These are phyloP conservation scores for Pyrrhosoma nymphula DNA, from an alignment of 2,888 invertebrate genomes.

Conservation along the genomic window DNA sequence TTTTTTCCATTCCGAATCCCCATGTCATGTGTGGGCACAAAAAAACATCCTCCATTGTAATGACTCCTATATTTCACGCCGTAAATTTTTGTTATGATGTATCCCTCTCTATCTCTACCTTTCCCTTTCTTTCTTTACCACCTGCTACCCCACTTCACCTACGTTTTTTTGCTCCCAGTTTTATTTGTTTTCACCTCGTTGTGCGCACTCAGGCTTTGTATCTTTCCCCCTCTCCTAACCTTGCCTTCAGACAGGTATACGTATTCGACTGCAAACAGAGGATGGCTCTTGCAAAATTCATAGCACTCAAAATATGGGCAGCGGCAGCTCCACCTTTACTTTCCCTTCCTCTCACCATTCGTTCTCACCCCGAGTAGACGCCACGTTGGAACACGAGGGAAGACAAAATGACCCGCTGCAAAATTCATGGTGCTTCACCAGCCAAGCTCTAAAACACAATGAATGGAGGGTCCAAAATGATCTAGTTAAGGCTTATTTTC, in stretches of 20 bases:
- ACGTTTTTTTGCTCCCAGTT: neutral
- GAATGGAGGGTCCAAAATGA: neutral
- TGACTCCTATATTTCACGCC: neutral
- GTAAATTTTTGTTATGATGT: neutral
- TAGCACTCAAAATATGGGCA: slow-evolving; percentile 4
- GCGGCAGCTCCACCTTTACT: neutral
- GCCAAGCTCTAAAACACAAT: neutral
- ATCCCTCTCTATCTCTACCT: neutral
- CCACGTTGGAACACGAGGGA: neutral
- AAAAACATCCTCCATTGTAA: too few relatives aligned
- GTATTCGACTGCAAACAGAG: slow-evolving; percentile 30
- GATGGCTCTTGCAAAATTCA: slow-evolving; percentile 16
- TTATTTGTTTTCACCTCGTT: slow-evolving; percentile 3
- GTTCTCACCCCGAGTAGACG: neutral
- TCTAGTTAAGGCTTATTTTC: slow-evolving; percentile 9
- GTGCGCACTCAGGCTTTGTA: neutral
- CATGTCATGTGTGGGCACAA: too few relatives aligned
- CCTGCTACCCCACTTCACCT: neutral
- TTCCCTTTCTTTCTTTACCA: neutral
- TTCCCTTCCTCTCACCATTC: neutral
- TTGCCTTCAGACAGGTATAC: neutral
- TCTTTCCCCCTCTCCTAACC: neutral
- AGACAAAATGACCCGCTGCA: slow-evolving; percentile 16
- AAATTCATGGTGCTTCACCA: slow-evolving; percentile 8
- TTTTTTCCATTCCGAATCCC: too few relatives aligned